Percentiles rank a stretch among this genome's conserved stretches.
phyloP scores from a whole-genome alignment of 2,888 invertebrate species.

The Chaitophorus viminalis region DNA sequence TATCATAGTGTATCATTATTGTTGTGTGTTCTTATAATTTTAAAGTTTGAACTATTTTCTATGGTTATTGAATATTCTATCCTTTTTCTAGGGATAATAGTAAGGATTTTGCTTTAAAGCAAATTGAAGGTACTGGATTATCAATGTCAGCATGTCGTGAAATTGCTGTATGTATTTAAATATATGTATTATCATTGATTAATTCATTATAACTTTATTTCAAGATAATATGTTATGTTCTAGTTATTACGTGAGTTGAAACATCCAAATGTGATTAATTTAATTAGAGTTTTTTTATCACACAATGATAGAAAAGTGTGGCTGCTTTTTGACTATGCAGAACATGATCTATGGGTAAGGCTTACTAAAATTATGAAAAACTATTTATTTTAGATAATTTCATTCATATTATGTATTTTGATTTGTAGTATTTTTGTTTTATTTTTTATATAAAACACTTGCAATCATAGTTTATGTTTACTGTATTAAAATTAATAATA shows the following conservation, averaged over 20 bases:
- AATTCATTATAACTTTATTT: not conserved
- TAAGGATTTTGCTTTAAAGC: conserved; percentile 96
- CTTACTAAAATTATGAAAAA: conserved; percentile 14
- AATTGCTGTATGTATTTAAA: conserved; percentile 82
- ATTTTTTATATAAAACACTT: not conserved
- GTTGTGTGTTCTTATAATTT: not conserved
- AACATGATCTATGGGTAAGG: conserved; percentile 94
- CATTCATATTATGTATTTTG: not conserved
- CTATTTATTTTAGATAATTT: not conserved
- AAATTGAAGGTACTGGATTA: conserved; percentile 97
- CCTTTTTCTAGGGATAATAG: conserved; percentile 71
- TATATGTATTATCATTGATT: not conserved
- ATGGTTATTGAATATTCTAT: conserved; percentile 49
- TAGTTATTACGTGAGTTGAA: conserved; percentile 95
- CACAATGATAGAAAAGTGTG: conserved; percentile 97
- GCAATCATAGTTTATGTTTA: not conserved
- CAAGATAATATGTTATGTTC: conserved; percentile 64
- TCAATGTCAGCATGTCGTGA: conserved; percentile 99
- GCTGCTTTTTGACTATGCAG: conserved; percentile 97
- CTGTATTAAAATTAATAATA: too few relatives aligned
- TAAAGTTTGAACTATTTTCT: not conserved
- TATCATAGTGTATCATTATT: not conserved
- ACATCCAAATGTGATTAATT: conserved; percentile 95
- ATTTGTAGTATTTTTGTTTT: not conserved
- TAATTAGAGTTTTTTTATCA: conserved; percentile 95